A percentile compares a stretch with the other conserved stretches of the same genome.
Evolutionary conservation across 2,113 vertebrate species (phyloP).

Genomic region (Ammodytes marinus): DNA sequence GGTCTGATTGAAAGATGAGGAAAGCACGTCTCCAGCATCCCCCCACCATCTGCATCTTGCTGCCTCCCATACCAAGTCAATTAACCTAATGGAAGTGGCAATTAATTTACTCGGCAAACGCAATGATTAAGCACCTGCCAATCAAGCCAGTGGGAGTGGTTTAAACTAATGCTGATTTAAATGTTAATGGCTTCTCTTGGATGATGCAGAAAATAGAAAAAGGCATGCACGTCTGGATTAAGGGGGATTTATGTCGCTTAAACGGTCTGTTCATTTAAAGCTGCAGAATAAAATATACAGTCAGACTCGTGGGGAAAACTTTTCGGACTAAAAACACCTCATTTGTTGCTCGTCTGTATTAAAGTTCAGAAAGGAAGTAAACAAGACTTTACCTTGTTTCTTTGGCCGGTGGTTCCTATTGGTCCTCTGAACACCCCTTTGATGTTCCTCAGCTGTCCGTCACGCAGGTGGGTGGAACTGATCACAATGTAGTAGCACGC

Average conservation of each 20-base stretch:
- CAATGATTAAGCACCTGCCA: constrained; percentile 73
- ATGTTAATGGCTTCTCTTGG: constrained; percentile 36
- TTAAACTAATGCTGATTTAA: constrained; percentile 45
- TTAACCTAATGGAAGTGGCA: constrained; percentile 80
- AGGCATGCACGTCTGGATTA: constrained; percentile 1
- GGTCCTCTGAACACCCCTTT: constrained; percentile 98
- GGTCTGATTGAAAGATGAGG: constrained; percentile 6
- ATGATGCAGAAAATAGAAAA: constrained; percentile 6
- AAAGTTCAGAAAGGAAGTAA: background rate
- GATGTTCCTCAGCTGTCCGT: constrained; percentile 98
- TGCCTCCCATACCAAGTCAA: constrained; percentile 68
- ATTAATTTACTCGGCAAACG: constrained; percentile 77
- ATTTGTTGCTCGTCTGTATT: background rate
- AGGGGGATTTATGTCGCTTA: background rate
- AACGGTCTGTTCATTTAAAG: background rate
- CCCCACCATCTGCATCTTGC: constrained; percentile 47
- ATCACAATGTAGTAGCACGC: constrained; percentile 99
- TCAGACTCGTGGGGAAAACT: background rate
- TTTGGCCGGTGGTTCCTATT: constrained; percentile 90
- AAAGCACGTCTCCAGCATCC: background rate
- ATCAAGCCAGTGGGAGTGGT: constrained; percentile 60
- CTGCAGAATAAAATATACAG: background rate
- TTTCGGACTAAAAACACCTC: constrained; percentile 13
- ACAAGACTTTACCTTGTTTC: constrained; percentile 89
- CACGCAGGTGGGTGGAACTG: constrained; percentile 97